Percentiles rank a stretch among this genome's conserved stretches.
Evolutionary conservation across 2,113 vertebrate genomes (phyloP).

Genomic region (Centropus unirufus): DNA sequence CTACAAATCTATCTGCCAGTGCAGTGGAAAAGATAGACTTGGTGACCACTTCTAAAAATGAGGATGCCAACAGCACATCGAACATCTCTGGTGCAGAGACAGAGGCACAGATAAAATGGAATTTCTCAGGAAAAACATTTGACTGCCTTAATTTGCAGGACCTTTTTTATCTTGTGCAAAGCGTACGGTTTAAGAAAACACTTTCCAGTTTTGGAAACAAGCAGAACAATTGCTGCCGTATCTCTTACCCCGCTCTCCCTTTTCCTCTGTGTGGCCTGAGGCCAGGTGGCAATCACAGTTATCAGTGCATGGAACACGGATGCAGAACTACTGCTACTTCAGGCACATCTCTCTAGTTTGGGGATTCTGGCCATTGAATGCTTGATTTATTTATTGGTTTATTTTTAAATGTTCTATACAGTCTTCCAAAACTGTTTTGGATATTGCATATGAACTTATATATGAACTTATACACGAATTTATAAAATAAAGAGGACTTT

Average conservation of each 20-base stretch:
- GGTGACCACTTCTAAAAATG: background rate
- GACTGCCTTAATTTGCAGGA: background rate
- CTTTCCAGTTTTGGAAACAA: background rate
- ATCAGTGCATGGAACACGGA: fast-evolving
- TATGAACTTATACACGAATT: background rate
- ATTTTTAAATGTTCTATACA: background rate
- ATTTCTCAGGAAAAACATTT: background rate
- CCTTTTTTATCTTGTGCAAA: background rate
- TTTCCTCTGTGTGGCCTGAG: background rate
- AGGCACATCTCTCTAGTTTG: background rate
- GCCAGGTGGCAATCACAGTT: background rate
- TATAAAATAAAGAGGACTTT: background rate
- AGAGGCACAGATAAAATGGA: background rate
- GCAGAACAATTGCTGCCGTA: background rate
- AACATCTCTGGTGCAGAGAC: background rate
- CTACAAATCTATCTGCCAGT: background rate
- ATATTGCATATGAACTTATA: background rate
- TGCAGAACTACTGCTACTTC: background rate
- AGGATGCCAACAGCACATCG: background rate
- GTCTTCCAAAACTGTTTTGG: background rate
- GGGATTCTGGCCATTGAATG: background rate
- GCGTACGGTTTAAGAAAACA: background rate
- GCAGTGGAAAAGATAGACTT: background rate
- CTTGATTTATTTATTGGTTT: background rate
- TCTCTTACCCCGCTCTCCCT: background rate